phyloP scores from a whole-genome alignment of 2,888 invertebrate genomes.

The Drosophila paramelanica region DNA sequence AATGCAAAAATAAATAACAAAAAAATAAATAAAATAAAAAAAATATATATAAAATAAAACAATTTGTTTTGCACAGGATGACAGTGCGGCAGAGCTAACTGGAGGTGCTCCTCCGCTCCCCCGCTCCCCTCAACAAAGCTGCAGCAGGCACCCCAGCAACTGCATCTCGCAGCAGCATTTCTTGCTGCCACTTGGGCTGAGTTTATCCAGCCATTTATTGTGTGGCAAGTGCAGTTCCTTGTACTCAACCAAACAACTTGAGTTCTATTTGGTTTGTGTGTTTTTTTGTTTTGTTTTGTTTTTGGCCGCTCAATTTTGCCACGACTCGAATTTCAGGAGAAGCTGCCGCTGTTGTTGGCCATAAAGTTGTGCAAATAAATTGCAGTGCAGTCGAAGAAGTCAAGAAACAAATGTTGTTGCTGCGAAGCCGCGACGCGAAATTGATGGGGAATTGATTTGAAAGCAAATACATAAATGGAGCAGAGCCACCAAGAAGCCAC shows the following conservation, averaged over 20 bases:
- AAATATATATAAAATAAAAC: conserved; percentile 32
- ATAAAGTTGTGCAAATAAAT: conserved; percentile 71
- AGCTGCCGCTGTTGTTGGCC: conserved; percentile 21
- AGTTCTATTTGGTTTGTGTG: conserved; percentile 59
- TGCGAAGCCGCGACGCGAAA: conserved; percentile 62
- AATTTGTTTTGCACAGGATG: conserved; percentile 20
- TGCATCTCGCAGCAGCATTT: conserved; percentile 12
- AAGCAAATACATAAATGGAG: conserved; percentile 80
- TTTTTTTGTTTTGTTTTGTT: conserved; percentile 51
- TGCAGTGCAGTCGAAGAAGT: conserved; percentile 57
- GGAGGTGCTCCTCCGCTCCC: not conserved
- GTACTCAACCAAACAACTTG: conserved; percentile 47
- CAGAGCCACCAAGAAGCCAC: conserved; percentile 56
- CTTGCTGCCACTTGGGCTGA: conserved; percentile 34
- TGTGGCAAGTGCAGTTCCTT: conserved; percentile 76
- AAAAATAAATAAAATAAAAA: conserved; percentile 6
- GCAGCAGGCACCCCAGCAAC: conserved; percentile 9
- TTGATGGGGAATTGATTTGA: conserved; percentile 80
- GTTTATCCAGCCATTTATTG: conserved; percentile 75
- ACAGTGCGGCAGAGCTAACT: conserved; percentile 34
- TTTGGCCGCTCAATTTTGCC: conserved; percentile 48
- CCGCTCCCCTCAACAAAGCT: not conserved
- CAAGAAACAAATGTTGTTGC: conserved; percentile 69
- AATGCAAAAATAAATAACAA: conserved; percentile 73
- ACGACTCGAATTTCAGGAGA: conserved; percentile 13